Evolutionary conservation across 2,113 vertebrate species (phyloP).

Genomic region (Solea solea): DNA sequence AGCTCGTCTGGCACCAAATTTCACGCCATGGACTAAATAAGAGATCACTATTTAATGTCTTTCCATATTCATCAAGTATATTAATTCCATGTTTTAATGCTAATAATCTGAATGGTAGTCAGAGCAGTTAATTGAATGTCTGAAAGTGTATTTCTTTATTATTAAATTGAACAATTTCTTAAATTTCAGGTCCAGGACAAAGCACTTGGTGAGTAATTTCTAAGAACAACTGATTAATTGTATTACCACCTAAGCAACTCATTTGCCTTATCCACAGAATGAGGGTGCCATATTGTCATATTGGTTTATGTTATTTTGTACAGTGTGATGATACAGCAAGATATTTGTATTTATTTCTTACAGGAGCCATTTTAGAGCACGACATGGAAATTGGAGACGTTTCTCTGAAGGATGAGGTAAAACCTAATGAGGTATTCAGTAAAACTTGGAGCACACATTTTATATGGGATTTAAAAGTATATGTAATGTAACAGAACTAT

Average conservation of each 20-base stretch:
- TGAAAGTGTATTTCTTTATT: neutral
- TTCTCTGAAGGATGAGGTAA: neutral
- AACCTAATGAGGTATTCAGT: conserved; percentile 1
- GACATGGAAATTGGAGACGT: neutral
- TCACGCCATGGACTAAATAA: neutral
- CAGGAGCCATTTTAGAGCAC: conserved; percentile 12
- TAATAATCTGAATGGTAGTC: neutral
- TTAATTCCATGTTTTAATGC: neutral
- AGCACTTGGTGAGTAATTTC: conserved; percentile 41
- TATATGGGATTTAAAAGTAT: too few species aligned
- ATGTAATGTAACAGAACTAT: too few species aligned
- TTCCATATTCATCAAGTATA: neutral
- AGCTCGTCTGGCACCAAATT: neutral
- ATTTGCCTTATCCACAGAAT: neutral
- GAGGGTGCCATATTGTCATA: too few species aligned
- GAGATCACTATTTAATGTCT: neutral
- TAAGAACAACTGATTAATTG: neutral
- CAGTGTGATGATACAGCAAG: neutral
- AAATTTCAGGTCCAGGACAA: conserved; percentile 25
- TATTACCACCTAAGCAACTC: neutral
- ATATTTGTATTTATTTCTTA: conserved; percentile 1
- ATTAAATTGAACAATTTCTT: neutral
- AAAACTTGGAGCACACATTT: too few species aligned
- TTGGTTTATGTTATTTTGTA: neutral
- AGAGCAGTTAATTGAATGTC: neutral